phyloP scores from a whole-genome alignment of 2,888 invertebrate species.

The Calameuta idolon region DNA sequence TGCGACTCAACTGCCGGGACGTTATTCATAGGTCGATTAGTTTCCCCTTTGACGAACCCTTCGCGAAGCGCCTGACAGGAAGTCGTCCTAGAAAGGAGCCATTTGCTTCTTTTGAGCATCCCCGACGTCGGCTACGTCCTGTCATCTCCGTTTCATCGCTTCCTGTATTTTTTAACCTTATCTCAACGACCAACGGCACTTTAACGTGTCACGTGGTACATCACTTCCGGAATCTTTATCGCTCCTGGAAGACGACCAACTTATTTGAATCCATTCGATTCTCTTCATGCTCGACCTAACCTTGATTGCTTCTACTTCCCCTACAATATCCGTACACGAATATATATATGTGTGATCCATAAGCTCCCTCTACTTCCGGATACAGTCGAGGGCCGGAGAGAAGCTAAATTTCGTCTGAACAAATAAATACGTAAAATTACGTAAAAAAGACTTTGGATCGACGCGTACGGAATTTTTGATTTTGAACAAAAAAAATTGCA shows the following conservation, averaged over 20 bases:
- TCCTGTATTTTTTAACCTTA: not conserved
- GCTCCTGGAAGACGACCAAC: not conserved
- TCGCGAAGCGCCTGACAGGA: not conserved
- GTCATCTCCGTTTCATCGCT: not conserved
- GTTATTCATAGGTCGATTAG: conserved; percentile 39
- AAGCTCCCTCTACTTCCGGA: not conserved
- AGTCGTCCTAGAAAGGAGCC: not conserved
- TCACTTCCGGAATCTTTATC: not conserved
- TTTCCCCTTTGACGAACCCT: conserved; percentile 11
- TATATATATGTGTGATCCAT: not conserved
- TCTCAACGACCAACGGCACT: not conserved
- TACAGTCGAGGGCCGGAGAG: not conserved
- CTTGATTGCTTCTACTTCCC: not conserved
- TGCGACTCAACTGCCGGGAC: conserved; percentile 21
- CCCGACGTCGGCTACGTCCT: not conserved
- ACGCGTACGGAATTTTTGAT: not conserved
- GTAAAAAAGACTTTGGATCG: not conserved
- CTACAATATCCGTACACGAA: not conserved
- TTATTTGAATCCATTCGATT: not conserved
- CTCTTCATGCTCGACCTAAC: not conserved
- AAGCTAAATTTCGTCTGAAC: not conserved
- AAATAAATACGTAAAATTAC: too few species aligned
- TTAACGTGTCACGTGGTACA: not conserved
- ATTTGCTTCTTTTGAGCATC: not conserved
- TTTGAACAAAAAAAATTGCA: not conserved